Conservation (phyloP, 2,888 invertebrate species). For the Aethes cnicana region DNA sequence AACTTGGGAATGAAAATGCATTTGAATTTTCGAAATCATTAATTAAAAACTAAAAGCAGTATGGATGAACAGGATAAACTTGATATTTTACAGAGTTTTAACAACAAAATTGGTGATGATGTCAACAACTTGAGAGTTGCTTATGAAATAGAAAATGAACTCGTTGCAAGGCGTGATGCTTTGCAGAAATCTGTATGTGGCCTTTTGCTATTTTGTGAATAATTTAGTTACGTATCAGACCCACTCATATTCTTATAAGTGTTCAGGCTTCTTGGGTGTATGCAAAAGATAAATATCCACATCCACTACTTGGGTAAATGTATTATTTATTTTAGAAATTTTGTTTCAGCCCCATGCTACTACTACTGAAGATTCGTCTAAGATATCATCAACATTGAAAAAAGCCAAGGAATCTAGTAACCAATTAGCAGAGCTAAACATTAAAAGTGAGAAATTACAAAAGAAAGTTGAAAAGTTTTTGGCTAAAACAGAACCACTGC, state of each 20-base stretch:
- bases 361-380: conserved; percentile 84
- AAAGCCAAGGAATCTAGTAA: conserved; percentile 82
- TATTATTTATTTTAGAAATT: too few species aligned
- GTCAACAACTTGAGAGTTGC: conserved; percentile 57
- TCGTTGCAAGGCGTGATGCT: conserved; percentile 48
- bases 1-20: conserved; percentile 2
- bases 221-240: too few species aligned
- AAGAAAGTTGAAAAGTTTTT: conserved; percentile 65
- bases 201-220: conserved; percentile 1
- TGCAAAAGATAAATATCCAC: too few species aligned
- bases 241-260: too few species aligned
- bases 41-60: conserved; percentile 31
- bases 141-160: conserved; percentile 55
- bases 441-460: conserved; percentile 70
- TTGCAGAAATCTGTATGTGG: conserved; percentile 56
- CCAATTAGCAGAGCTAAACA: conserved; percentile 72
- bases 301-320: too few species aligned
- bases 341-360: conserved; percentile 82
- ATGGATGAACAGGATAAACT: conserved; percentile 65
- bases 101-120: conserved; percentile 65
- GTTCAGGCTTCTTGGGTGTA: too few species aligned
- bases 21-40: neutral
- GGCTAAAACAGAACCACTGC: conserved; percentile 63
- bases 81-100: conserved; percentile 72
- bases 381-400: conserved; percentile 84